A percentile compares a stretch with the other conserved stretches of the same genome.
Evolutionary conservation across 2,113 vertebrate genomes (phyloP).

Genomic region (Notechis scutatus): DNA sequence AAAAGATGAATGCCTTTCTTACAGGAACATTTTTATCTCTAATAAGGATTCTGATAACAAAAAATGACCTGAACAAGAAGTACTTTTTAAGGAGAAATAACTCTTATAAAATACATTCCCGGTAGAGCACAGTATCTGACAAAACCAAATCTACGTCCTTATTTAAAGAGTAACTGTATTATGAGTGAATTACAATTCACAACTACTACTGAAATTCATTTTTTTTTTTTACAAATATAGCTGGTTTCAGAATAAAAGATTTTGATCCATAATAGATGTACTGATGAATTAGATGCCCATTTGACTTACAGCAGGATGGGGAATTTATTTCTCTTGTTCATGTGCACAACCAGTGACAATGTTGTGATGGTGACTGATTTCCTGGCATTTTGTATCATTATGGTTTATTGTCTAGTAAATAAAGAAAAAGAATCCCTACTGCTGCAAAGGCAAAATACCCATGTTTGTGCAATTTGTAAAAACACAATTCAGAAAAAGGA

Average conservation of each 20-base stretch:
- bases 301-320: neutral
- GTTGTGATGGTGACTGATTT: neutral
- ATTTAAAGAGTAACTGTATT: neutral
- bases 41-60: neutral
- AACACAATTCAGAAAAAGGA: neutral
- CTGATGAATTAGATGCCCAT: neutral
- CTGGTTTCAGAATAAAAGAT: neutral
- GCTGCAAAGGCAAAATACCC: neutral
- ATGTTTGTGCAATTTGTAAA: neutral
- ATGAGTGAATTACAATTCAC: neutral
- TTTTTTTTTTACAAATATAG: neutral
- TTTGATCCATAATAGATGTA: neutral
- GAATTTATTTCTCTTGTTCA: neutral
- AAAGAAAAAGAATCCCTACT: neutral
- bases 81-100: neutral
- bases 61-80: neutral
- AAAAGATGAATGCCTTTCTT: neutral
- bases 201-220: neutral
- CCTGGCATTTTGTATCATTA: neutral
- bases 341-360: neutral
- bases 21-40: neutral
- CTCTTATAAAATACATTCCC: neutral
- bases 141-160: neutral
- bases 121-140: neutral
- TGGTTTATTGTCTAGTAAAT: neutral